Evolutionary conservation across 2,797 vertebrate genomes (phyloP), one percentile per base, ranked within the genome.

Genomic region (Phataginus tricuspis): DNA sequence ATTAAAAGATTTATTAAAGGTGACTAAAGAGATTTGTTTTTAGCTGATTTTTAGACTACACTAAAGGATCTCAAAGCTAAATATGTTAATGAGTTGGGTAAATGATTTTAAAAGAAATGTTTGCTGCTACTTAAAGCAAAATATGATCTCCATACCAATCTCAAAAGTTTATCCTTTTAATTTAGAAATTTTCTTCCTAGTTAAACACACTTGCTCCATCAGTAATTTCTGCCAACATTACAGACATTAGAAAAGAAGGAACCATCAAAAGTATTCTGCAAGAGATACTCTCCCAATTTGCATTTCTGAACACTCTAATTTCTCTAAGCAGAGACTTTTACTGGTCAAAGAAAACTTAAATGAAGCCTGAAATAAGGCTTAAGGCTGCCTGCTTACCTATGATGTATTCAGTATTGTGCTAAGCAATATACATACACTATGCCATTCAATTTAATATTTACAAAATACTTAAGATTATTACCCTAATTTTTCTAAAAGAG

Each of bases 51-150:
- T 91, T 61, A 53, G 53, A 89, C 37, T 89, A 87, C 4, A 82
- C 0, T 49, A 34, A 92, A 85, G 31, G 59, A 84, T 34, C 69
- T 9, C n/a, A 87, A 94, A 94, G 69, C 14, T 59, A 93, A 85
- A 74, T 18, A 71, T 84, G 94, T 94, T 64, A 90, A 84, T 69
- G 15, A 75, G 77, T 45, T 42, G 61, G 49, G 18, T 53, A 63
- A 92, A 39, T 45, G 59, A 80, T 27, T 86, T 96, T 71, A 55
- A 86, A 88, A 86, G 39, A 64, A 11, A 87, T 27, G 6, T 16
- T 31, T 49, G 11, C 19, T 27, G 31, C 64, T 37, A 88, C 15
- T 91, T 84, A 85, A 72, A 94, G n/a, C 61, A 95, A 96, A 94
- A 80, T 68, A 59, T 29, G 39, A 92, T 11, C 27, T 71, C 19